These are phyloP conservation scores for Tachysurus fulvidraco DNA, from an alignment of 2,113 vertebrate genomes.

Conservation along the genomic window DNA sequence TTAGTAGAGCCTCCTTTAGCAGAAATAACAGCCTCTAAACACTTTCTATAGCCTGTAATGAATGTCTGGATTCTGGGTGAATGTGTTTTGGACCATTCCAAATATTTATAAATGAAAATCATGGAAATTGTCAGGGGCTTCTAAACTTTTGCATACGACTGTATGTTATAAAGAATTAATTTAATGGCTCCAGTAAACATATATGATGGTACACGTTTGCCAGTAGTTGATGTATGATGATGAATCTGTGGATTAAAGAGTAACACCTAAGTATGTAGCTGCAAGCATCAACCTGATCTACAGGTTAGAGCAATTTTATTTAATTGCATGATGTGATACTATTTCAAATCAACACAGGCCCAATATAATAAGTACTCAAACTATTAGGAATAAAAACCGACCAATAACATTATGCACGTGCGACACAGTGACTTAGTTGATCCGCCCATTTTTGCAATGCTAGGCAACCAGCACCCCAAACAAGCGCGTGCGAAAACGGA, in stretches of 20 bases:
- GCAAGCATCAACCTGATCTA: neutral
- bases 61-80: too few relatives aligned
- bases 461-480: conserved; percentile 64
- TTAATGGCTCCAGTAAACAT: neutral
- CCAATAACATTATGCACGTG: neutral
- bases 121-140: too few relatives aligned
- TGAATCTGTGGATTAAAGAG: neutral
- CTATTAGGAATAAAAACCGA: neutral
- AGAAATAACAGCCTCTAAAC: too few relatives aligned
- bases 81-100: too few relatives aligned
- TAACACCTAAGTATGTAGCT: neutral
- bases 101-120: too few relatives aligned
- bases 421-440: conserved; percentile 17
- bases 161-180: neutral
- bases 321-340: neutral
- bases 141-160: too few relatives aligned
- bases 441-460: conserved; percentile 46
- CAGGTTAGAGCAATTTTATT: neutral
- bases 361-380: neutral
- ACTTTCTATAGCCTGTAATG: too few relatives aligned
- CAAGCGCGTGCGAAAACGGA: conserved; percentile 39
- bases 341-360: neutral
- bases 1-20: too few relatives aligned
- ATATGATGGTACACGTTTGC: neutral
- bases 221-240: neutral